phyloP scores from a whole-genome alignment of 2,888 invertebrate species.

The Blastobasis lacticolella region DNA sequence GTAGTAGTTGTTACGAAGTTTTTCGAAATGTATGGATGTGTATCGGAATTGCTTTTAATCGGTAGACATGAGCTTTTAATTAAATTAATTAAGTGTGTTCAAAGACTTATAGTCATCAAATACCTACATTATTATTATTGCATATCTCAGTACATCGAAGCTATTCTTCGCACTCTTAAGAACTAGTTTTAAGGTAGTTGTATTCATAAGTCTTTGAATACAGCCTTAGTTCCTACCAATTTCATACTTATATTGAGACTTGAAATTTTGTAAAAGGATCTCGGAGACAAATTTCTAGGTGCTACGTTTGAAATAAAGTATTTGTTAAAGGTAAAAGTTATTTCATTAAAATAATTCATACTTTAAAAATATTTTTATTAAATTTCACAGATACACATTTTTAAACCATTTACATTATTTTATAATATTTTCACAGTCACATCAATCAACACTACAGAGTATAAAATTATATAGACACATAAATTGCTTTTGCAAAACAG shows the following conservation, averaged over 20 bases:
- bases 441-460: slow-evolving; percentile 4
- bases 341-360: slow-evolving; percentile 9
- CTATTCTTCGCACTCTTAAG: neutral
- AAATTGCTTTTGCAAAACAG: neutral
- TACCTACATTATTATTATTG: slow-evolving; percentile 16
- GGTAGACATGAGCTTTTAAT: slow-evolving; percentile 4
- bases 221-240: slow-evolving; percentile 29
- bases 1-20: too few relatives aligned
- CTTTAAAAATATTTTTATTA: neutral
- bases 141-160: slow-evolving; percentile 11
- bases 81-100: slow-evolving; percentile 17
- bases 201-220: slow-evolving; percentile 25
- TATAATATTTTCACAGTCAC: slow-evolving; percentile 2
- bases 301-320: slow-evolving; percentile 59
- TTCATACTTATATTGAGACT: slow-evolving; percentile 25
- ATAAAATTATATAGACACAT: neutral
- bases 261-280: slow-evolving; percentile 46
- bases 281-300: slow-evolving; percentile 61
- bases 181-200: slow-evolving; percentile 6
- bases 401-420: neutral
- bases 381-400: neutral
- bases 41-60: neutral
- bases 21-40: neutral
- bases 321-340: slow-evolving; percentile 34
- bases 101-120: slow-evolving; percentile 22